Evolutionary conservation across 2,797 vertebrate genomes (phyloP), one percentile per base, ranked within the genome.

Genomic region (Crax fasciolata): DNA sequence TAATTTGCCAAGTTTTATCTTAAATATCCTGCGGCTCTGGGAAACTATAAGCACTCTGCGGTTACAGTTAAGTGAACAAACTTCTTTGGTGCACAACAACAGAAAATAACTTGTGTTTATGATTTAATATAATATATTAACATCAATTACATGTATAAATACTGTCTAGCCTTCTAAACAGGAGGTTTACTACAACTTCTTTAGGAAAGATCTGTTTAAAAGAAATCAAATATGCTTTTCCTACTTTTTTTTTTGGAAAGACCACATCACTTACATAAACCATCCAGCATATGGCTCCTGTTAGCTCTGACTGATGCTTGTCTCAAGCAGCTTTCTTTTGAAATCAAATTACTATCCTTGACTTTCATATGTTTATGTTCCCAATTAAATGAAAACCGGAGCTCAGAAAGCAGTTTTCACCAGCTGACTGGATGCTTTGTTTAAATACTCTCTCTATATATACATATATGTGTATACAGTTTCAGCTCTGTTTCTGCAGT

Each of bases 341-440:
- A 97, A 97, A 97, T 87, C 83, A 96, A 94, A 96, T 92, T 93
- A 94, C 74, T 63, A 62, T 66, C 78, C 87, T 94, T 88, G 86
- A 96, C 91, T 97, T 97, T 95, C 94, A 83, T 86, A 96, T 91
- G 78, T 93, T 96, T 96, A 90, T 90, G 72, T 91, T 92, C 78
- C 62, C 89, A 96, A 97, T 96, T 95, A 96, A 95, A 96, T 82
- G 88, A 93, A 95, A 97, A 95, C 89, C 52, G 35, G 74, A 84
- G 75, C 65, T 89, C 63, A 86, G 93, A 90, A 96, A 90, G 65
- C 70, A 68, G 49, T 82, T 95, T 97, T 95, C 65, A 92, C 39
- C 81, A 95, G 66, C 65, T 94, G 80, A 92, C 82, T 81, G 23
- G n/a, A 83, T 27, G 49, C 87, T 94, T 93, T 88, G 63, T 93